Evolutionary conservation across 2,113 vertebrate species (phyloP).

Genomic region (Cinclus mexicanus): DNA sequence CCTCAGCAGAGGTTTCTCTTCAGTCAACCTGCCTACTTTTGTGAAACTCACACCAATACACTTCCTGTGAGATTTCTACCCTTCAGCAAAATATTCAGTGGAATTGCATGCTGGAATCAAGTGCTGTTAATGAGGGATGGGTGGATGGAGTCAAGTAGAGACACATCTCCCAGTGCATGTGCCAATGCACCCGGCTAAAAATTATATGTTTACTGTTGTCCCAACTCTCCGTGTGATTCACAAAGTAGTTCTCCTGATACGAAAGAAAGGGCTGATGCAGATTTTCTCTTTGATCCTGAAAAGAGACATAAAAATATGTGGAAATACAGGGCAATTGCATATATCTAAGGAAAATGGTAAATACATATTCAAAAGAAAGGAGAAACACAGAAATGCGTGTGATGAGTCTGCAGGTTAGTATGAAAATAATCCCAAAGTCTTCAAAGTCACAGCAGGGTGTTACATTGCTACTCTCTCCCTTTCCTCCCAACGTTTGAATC

Average conservation of each 20-base stretch:
- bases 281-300: neutral
- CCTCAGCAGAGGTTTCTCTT: neutral
- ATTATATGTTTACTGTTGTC: neutral
- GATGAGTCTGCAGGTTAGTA: neutral
- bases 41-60: neutral
- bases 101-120: neutral
- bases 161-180: neutral
- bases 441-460: neutral
- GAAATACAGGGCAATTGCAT: neutral
- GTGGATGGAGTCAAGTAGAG: neutral
- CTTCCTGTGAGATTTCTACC: neutral
- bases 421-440: neutral
- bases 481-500: neutral
- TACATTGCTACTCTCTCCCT: neutral
- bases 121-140: neutral
- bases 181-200: neutral
- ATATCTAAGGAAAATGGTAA: neutral
- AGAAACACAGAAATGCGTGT: neutral
- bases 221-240: rapidly evolving
- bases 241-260: neutral
- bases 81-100: neutral
- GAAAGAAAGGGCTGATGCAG: neutral
- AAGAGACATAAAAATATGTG: neutral
- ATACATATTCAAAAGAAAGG: neutral
- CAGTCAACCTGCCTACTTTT: neutral